Evolutionary conservation across 1,140 invertebrate species (phyloP).

Genomic region (Drosophila carrolli): DNA sequence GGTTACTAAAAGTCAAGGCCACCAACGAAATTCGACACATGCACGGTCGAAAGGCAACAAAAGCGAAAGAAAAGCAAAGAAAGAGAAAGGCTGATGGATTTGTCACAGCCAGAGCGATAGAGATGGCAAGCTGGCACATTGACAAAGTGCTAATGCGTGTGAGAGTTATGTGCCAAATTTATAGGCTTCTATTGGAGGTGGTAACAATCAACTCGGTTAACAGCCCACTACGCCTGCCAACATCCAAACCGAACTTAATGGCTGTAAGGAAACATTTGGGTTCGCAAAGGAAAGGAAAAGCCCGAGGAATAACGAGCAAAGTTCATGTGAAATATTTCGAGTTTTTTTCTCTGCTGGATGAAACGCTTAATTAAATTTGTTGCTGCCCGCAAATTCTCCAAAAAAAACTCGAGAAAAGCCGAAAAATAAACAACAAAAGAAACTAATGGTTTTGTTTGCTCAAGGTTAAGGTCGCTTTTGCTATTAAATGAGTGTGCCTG

Average conservation of each 20-base stretch:
- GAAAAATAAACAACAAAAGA: constrained; percentile 41
- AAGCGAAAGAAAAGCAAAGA: constrained; percentile 16
- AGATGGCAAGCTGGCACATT: constrained; percentile 40
- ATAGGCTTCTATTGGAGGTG: constrained; percentile 16
- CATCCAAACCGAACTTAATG: constrained; percentile 50
- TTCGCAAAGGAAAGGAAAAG: constrained; percentile 10
- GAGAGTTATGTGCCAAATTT: constrained; percentile 63
- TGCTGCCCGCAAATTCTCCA: constrained; percentile 27
- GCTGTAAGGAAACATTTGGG: constrained; percentile 36
- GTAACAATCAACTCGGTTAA: constrained; percentile 25
- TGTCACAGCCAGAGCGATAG: constrained; percentile 10
- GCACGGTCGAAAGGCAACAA: constrained; percentile 16
- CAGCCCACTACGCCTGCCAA: constrained; percentile 9
- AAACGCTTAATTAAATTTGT: constrained; percentile 57
- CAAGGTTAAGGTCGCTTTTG: constrained; percentile 53
- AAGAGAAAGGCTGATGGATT: neutral
- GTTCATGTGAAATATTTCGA: constrained; percentile 37
- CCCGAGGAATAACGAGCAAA: constrained; percentile 14
- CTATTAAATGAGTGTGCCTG: neutral
- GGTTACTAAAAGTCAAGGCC: constrained; percentile 82
- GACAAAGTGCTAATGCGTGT: constrained; percentile 74
- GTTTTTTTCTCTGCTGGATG: constrained; percentile 19
- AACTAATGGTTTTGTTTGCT: constrained; percentile 45
- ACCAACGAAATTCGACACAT: constrained; percentile 66
- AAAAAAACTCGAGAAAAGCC: constrained; percentile 9